Percentiles rank a stretch among this genome's conserved stretches.
phyloP scores from a whole-genome alignment of 2,797 vertebrate species.

The Karalla daura region DNA sequence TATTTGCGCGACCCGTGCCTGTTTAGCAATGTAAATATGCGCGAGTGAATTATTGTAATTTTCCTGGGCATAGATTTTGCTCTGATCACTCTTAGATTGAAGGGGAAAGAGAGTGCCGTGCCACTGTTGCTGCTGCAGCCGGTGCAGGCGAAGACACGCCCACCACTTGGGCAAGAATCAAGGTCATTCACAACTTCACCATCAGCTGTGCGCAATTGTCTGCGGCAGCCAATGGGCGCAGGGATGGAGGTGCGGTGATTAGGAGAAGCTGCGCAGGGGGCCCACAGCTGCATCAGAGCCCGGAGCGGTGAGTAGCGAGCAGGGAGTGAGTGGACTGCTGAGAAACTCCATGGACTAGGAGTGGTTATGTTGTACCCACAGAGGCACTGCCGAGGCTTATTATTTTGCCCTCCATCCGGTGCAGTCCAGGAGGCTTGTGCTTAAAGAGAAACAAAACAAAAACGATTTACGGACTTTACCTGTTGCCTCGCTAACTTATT shows the following conservation, averaged over 20 bases:
- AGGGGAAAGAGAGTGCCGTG: background rate
- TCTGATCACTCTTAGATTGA: background rate
- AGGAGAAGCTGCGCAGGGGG: conserved; percentile 63
- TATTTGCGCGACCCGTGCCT: conserved; percentile 30
- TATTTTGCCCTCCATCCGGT: too few relatives aligned
- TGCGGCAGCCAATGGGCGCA: conserved; percentile 83
- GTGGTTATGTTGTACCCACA: conserved; percentile 39
- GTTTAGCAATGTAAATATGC: conserved; percentile 76
- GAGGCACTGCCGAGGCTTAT: background rate
- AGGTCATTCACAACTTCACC: conserved; percentile 89
- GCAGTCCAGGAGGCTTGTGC: too few relatives aligned
- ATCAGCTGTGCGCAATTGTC: conserved; percentile 84
- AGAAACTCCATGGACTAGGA: conserved; percentile 55
- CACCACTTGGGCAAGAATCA: conserved; percentile 75
- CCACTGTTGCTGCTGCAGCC: background rate
- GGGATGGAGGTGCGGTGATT: conserved; percentile 65
- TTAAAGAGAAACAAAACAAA: conserved; percentile 29
- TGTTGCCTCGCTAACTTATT: background rate
- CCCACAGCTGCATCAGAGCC: conserved; percentile 51
- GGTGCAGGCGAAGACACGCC: conserved; percentile 54
- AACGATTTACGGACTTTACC: background rate
- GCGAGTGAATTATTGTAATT: conserved; percentile 10
- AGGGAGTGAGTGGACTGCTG: background rate
- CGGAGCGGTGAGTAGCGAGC: conserved; percentile 47
- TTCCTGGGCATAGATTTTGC: background rate